A percentile compares a stretch with the other conserved stretches of the same genome.
Evolutionary conservation across 1,140 invertebrate species (phyloP).

Genomic region (Cryptotermes secundus): DNA sequence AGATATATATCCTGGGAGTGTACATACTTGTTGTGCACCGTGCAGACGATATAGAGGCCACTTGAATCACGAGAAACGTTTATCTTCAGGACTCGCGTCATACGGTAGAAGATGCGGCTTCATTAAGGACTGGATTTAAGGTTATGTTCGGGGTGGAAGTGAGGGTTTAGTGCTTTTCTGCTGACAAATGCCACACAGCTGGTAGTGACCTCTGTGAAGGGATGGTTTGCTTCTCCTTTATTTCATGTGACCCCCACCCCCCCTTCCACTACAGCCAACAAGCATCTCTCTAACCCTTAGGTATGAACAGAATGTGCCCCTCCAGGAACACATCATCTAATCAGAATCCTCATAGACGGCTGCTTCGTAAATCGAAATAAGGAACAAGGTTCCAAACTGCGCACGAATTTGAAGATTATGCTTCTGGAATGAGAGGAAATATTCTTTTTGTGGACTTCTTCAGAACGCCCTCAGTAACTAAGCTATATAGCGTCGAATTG

Average conservation of each 20-base stretch:
- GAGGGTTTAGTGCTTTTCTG: background rate
- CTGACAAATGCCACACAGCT: constrained; percentile 9
- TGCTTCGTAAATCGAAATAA: too few relatives aligned
- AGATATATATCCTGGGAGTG: background rate
- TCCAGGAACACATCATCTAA: too few relatives aligned
- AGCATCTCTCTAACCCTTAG: background rate
- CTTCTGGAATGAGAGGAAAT: too few relatives aligned
- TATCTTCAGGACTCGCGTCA: background rate
- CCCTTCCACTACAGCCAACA: background rate
- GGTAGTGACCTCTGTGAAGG: background rate
- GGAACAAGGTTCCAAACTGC: too few relatives aligned
- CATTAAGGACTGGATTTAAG: constrained; percentile 4
- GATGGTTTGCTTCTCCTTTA: background rate
- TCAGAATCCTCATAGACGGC: too few relatives aligned
- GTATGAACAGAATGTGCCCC: background rate
- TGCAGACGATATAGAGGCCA: constrained; percentile 6
- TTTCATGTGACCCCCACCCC: background rate
- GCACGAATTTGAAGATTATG: too few relatives aligned
- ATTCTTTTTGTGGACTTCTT: too few relatives aligned
- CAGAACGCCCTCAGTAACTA: too few relatives aligned
- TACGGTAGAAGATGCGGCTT: background rate
- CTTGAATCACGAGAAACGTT: constrained; percentile 15
- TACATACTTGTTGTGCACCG: background rate
- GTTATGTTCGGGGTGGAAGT: background rate
- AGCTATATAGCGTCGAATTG: too few relatives aligned